Base-by-base conservation (phyloP, 2,888 invertebrate genomes). In the Tortrix viridana region DNA sequence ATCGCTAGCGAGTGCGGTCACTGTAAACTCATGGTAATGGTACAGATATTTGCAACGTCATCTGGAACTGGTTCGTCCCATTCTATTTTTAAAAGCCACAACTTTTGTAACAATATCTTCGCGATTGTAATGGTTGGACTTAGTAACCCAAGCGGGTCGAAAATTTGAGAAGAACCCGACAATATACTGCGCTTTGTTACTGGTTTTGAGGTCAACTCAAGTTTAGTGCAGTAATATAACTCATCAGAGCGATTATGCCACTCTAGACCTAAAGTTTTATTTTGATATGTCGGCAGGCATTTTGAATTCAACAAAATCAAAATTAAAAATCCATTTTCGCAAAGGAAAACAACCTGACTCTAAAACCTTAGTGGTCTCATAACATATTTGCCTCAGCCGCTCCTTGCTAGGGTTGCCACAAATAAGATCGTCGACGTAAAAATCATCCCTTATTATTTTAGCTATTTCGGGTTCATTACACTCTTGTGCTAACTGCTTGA, bases 51-150 rank as follows among this genome's bases (percentile, higher is more conserved):
- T n/a, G 20, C 1, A 18, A 60, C 22, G 47, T 64, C 60, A 18
- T 22, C 14, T 14, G 66, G 53, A 5, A 66, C 49, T 5, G 46
- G 12, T 12, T 66, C 53, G 20, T 65, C 65, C 65, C 65, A 65
- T 1, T 22, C 48, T 4, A 65, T 1, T 38, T 65, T 58, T 16
- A 19, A 19, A 37, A 67, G 19, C 65, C 67, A 67, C 26, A 48
- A 20, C 18, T 19, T 48, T 12, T 54, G 44, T 19, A 44, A 19
- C 23, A 46, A 16, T 3, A 32, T 50, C 38, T 41, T 50, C 26
- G 47, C 65, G 46, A 26, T 54, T 4, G 44, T 44, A 19, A 44
- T 44, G 19, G 44, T 44, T 9, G 44, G 44, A 7, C 44, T 44
- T 3, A 52, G 18, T 12, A 52, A 19, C 4, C 52, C 52, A 2